phyloP scores from a whole-genome alignment of 2,888 invertebrate species.

The Caenorhabditis plicata region DNA sequence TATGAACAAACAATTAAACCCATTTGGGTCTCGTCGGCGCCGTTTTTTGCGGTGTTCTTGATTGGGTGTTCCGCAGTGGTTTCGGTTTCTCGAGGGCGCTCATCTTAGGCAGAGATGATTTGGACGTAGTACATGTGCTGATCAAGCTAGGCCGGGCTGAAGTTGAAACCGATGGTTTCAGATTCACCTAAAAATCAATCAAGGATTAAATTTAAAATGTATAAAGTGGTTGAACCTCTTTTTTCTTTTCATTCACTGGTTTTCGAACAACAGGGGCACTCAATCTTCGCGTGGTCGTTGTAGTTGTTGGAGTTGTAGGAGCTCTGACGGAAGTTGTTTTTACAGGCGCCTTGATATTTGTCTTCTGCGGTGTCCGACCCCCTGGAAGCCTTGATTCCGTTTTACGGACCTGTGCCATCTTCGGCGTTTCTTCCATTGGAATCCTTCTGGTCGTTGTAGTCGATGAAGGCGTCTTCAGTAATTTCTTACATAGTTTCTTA shows the following conservation, averaged over 20 bases:
- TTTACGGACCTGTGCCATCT: constrained; percentile 18
- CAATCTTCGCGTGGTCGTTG: constrained; percentile 4
- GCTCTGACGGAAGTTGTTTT: background rate
- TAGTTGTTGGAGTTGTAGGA: background rate
- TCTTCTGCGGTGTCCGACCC: constrained; percentile 1
- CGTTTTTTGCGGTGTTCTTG: constrained; percentile 1
- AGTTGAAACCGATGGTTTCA: constrained; percentile 29
- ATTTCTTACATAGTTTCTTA: too few relatives aligned
- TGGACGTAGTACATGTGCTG: constrained; percentile 16
- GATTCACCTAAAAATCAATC: constrained; percentile 13
- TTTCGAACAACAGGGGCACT: constrained; percentile 24
- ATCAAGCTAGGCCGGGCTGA: constrained; percentile 29
- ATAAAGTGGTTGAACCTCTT: too few relatives aligned
- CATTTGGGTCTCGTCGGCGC: constrained; percentile 14
- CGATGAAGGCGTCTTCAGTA: background rate
- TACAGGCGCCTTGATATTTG: background rate
- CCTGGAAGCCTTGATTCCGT: background rate
- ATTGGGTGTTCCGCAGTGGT: constrained; percentile 16
- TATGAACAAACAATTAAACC: constrained; percentile 1
- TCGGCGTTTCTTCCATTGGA: constrained; percentile 1
- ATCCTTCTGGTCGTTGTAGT: constrained; percentile 22
- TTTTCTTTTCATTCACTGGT: constrained; percentile 18
- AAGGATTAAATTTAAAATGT: too few relatives aligned
- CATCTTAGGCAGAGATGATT: constrained; percentile 28
- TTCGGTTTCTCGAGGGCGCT: constrained; percentile 30